Conservation (phyloP, 2,888 invertebrate species). For the Rotaria magnacalcarata region DNA sequence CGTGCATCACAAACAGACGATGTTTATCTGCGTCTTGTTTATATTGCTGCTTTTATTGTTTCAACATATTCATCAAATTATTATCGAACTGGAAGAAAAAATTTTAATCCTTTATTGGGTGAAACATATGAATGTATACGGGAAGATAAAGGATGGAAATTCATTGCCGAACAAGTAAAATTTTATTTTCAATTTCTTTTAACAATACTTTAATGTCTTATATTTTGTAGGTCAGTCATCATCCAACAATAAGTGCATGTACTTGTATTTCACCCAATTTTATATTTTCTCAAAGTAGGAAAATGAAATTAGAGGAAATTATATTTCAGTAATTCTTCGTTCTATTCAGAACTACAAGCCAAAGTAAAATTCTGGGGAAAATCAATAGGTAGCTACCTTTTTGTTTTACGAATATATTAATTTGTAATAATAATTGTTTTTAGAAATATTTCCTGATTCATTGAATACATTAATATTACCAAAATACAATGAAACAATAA, state of each 20-base stretch:
- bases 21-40: slow-evolving; percentile 70
- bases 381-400: slow-evolving; percentile 71
- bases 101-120: slow-evolving; percentile 77
- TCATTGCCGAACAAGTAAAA: slow-evolving; percentile 72
- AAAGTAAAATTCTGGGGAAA: slow-evolving; percentile 85
- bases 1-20: slow-evolving; percentile 68
- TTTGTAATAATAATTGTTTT: not conserved
- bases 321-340: slow-evolving; percentile 45
- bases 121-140: slow-evolving; percentile 77
- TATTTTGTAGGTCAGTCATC: slow-evolving; percentile 66
- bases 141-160: slow-evolving; percentile 73
- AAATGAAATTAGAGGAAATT: slow-evolving; percentile 39
- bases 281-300: slow-evolving; percentile 69
- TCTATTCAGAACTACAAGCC: slow-evolving; percentile 67
- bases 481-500: slow-evolving; percentile 66
- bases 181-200: not conserved
- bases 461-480: slow-evolving; percentile 50
- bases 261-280: slow-evolving; percentile 74
- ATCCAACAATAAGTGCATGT: slow-evolving; percentile 76
- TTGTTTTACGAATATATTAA: not conserved
- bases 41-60: slow-evolving; percentile 75
- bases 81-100: slow-evolving; percentile 74
- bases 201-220: not conserved
- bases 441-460: slow-evolving; percentile 28
- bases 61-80: slow-evolving; percentile 72